These are phyloP conservation scores for Clepsis dumicolana DNA, from an alignment of 2,888 invertebrate species.

Conservation along the genomic window DNA sequence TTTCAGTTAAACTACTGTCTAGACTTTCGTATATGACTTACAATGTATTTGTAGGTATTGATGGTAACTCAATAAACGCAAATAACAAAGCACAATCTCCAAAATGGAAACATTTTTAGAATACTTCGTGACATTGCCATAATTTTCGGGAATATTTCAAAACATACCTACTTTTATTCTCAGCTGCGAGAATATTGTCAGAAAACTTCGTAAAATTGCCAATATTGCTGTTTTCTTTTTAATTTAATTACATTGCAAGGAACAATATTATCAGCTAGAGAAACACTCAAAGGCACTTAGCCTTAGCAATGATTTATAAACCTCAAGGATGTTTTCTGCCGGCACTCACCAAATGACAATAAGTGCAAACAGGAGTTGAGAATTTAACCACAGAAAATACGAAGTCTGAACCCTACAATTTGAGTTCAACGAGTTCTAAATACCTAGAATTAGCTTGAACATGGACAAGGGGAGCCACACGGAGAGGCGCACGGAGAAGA, in stretches of 20 bases:
- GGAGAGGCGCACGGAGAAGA: conserved; percentile 31
- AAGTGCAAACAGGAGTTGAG: no score
- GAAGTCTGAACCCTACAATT: not conserved
- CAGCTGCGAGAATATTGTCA: not conserved
- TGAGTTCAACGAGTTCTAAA: conserved; percentile 13
- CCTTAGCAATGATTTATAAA: not conserved
- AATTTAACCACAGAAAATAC: no score
- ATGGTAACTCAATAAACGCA: not conserved
- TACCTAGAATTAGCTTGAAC: conserved; percentile 11
- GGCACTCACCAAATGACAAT: no score
- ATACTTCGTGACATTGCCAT: not conserved
- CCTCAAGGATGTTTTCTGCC: no score
- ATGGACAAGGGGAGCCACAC: conserved; percentile 25
- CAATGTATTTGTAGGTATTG: no score
- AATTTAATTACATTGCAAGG: not conserved
- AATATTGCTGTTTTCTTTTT: not conserved
- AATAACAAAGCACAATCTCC: not conserved
- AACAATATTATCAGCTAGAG: no score
- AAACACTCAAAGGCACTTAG: no score
- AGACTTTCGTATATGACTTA: no score
- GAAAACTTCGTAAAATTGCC: not conserved
- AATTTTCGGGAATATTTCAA: not conserved
- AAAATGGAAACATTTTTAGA: not conserved
- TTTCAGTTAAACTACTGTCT: no score
- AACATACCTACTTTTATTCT: not conserved